These are phyloP conservation scores for Colletes collaris DNA, from an alignment of 2,888 invertebrate species.

Conservation along the genomic window DNA sequence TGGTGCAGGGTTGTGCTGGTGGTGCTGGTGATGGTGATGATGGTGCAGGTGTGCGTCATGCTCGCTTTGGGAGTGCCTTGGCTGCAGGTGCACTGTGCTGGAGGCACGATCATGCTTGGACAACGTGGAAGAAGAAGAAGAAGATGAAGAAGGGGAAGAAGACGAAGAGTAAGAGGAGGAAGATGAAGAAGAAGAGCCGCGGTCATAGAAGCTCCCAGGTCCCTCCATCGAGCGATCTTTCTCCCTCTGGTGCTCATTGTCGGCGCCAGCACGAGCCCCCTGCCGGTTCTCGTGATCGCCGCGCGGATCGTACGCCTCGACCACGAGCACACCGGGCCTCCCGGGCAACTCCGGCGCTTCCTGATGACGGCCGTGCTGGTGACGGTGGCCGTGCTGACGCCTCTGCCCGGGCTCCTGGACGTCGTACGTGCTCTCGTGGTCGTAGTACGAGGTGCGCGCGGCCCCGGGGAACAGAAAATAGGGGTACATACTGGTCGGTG, in stretches of 20 bases:
- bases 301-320: conserved; percentile 72
- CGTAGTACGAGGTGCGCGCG: conserved; percentile 80
- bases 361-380: conserved; percentile 68
- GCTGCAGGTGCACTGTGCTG: conserved; percentile 77
- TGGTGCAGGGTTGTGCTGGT: conserved; percentile 74
- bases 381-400: conserved; percentile 66
- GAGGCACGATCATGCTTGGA: conserved; percentile 80
- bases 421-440: conserved; percentile 73
- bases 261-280: conserved; percentile 59
- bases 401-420: conserved; percentile 68
- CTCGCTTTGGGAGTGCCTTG: conserved; percentile 79
- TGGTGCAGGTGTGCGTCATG: conserved; percentile 77
- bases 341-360: conserved; percentile 76
- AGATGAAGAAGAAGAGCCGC: conserved; percentile 59
- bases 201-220: conserved; percentile 58
- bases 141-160: conserved; percentile 71
- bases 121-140: conserved; percentile 74
- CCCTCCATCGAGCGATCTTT: conserved; percentile 51
- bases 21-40: conserved; percentile 76
- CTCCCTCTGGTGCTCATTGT: conserved; percentile 47
- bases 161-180: conserved; percentile 64
- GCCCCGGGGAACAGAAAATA: conserved; percentile 86
- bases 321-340: conserved; percentile 73
- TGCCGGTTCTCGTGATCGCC: conserved; percentile 63
- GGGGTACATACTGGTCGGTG: conserved; percentile 85